A percentile compares a stretch with the other conserved stretches of the same genome.
These are phyloP conservation scores for Drosophila kambysellisi DNA, from an alignment of 2,888 invertebrate genomes.

Conservation along the genomic window DNA sequence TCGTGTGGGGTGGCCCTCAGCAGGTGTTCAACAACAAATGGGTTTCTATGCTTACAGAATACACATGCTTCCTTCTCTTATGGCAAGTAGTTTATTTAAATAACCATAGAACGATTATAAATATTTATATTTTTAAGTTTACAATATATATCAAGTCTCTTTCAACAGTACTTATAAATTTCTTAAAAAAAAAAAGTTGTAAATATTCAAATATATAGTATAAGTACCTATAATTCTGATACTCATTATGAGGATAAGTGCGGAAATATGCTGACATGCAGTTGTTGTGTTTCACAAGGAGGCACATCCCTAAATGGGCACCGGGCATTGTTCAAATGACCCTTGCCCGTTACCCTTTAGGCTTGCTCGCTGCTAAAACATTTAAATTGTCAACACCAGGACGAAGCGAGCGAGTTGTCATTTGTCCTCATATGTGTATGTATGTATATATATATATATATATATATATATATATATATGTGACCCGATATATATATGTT, in stretches of 20 bases:
- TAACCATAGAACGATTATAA: neutral
- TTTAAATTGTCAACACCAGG: constrained; percentile 78
- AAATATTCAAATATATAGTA: neutral
- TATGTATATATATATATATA: constrained; percentile 30
- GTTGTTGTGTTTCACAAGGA: constrained; percentile 47
- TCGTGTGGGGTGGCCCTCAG: constrained; percentile 37
- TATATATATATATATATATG: constrained; percentile 28
- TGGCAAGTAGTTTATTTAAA: neutral
- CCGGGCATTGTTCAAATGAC: constrained; percentile 23
- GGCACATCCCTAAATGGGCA: constrained; percentile 35
- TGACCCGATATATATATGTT: constrained; percentile 4
- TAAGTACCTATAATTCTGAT: neutral
- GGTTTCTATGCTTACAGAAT: neutral
- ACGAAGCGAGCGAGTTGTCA: constrained; percentile 48
- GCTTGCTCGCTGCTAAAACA: constrained; percentile 46
- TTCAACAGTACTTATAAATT: too few species aligned
- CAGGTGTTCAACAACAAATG: constrained; percentile 41
- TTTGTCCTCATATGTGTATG: constrained; percentile 9
- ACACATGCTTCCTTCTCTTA: neutral
- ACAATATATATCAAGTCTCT: too few species aligned
- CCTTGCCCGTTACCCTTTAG: constrained; percentile 56
- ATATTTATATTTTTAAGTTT: neutral
- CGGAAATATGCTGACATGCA: constrained; percentile 21
- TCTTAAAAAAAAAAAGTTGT: neutral
- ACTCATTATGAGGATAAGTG: constrained; percentile 3